Conservation (phyloP, 1,140 invertebrate species). For the Euura lappo region DNA sequence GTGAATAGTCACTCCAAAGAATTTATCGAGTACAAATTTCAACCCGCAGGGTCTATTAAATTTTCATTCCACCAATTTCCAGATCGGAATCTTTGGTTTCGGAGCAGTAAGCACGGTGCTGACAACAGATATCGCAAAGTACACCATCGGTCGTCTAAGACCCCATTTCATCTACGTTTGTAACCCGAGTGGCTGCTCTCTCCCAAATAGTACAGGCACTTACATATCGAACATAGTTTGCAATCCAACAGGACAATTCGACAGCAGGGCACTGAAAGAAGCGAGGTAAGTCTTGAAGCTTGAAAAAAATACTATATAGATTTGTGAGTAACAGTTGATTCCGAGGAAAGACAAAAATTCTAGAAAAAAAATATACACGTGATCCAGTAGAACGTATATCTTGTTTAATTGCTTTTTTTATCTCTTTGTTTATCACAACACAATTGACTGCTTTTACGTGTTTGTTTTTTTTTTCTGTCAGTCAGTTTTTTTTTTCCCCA, state of each 20-base stretch:
- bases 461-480: no score
- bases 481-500: no score
- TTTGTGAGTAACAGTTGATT: no score
- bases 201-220: conserved; percentile 61
- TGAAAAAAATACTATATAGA: no score
- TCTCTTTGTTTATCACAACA: no score
- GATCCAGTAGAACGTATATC: no score
- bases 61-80: conserved; percentile 10
- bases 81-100: conserved; percentile 82
- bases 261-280: conserved; percentile 68
- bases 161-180: conserved; percentile 90
- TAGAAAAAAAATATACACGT: no score
- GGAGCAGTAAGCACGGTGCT: conserved; percentile 83
- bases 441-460: no score
- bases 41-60: background rate
- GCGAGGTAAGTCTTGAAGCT: conserved; percentile 59
- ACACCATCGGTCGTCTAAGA: conserved; percentile 86
- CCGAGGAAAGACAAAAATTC: no score
- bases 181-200: conserved; percentile 66
- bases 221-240: conserved; percentile 74
- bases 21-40: background rate
- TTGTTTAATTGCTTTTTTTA: no score
- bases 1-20: background rate
- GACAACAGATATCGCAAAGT: conserved; percentile 90
- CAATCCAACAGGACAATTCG: conserved; percentile 53